Evolutionary conservation across 2,888 invertebrate species (phyloP).

Genomic region (Allolobophora icterica): DNA sequence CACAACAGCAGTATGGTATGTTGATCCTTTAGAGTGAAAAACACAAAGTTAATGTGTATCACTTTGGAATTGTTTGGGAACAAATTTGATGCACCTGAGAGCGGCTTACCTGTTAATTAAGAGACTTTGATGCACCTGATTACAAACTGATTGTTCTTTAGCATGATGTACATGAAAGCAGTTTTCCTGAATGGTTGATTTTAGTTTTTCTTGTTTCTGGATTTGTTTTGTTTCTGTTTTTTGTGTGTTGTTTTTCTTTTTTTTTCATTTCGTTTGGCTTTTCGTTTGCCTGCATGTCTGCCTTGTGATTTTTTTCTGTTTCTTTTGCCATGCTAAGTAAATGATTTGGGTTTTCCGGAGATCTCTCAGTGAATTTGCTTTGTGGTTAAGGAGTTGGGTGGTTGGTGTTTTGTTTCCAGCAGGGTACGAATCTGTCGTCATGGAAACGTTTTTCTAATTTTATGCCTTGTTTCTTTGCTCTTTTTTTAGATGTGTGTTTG

Average conservation of each 20-base stretch:
- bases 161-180: neutral
- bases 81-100: neutral
- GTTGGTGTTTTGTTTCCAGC: neutral
- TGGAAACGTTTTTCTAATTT: too few species aligned
- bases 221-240: neutral
- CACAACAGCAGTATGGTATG: neutral
- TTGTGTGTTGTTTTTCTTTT: neutral
- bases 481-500: too few species aligned
- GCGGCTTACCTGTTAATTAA: neutral
- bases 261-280: neutral
- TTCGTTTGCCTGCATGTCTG: neutral
- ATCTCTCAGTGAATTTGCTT: neutral
- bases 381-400: neutral
- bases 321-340: neutral
- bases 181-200: neutral
- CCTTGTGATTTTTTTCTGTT: neutral
- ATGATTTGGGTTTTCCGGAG: neutral
- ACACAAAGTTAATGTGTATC: neutral
- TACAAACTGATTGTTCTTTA: neutral
- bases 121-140: neutral
- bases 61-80: neutral
- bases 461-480: too few species aligned
- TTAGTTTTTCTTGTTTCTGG: neutral
- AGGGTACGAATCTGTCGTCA: neutral
- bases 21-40: neutral